These are phyloP conservation scores for Yasuhikotakia modesta DNA, from an alignment of 2,797 vertebrate species.

Conservation along the genomic window DNA sequence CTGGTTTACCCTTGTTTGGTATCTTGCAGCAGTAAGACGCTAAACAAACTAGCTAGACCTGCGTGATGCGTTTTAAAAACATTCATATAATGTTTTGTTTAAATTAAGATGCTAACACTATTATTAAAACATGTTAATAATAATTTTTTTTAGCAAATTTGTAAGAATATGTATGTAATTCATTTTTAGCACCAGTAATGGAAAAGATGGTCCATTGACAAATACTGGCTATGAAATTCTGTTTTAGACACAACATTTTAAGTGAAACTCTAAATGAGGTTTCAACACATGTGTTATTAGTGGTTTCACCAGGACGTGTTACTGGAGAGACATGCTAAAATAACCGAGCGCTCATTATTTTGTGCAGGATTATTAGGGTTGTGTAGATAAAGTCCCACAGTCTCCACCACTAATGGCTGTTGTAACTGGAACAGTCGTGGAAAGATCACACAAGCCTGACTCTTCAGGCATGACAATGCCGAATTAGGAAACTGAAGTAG, in stretches of 20 bases:
- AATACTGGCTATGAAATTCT: neutral
- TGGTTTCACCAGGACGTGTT: constrained; percentile 13
- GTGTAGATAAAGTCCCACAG: neutral
- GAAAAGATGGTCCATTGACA: neutral
- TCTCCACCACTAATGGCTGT: constrained; percentile 15
- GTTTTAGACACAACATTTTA: neutral
- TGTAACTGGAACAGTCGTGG: neutral
- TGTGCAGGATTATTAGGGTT: constrained; percentile 14
- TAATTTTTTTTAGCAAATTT: too few relatives aligned
- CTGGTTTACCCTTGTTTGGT: constrained; percentile 15
- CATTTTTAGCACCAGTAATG: too few relatives aligned
- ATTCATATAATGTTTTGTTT: neutral
- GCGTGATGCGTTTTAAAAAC: neutral
- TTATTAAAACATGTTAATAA: too few relatives aligned
- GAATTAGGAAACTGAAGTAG: constrained; percentile 7
- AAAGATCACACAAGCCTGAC: neutral
- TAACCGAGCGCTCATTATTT: constrained; percentile 28
- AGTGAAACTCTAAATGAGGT: neutral
- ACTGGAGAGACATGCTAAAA: constrained; percentile 23
- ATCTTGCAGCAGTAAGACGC: neutral
- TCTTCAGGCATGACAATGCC: constrained; percentile 16
- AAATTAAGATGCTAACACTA: too few relatives aligned
- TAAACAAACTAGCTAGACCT: neutral
- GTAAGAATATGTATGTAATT: neutral
- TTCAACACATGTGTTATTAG: constrained; percentile 27